Evolutionary conservation across 2,797 vertebrate species (phyloP).

Genomic region (Podargus strigoides): DNA sequence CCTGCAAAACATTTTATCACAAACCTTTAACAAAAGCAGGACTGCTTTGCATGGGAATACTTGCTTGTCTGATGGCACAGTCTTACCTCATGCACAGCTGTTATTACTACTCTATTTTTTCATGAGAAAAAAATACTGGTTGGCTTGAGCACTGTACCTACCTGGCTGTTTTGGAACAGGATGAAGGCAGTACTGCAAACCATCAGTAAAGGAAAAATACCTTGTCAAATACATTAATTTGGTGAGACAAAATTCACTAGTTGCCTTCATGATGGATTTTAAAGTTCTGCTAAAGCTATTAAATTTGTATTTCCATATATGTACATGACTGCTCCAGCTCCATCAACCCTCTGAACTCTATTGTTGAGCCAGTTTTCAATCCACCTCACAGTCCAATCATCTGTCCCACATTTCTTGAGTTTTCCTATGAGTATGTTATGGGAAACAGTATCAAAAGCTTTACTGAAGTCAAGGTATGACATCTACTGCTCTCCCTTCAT

Average conservation of each 20-base stretch:
- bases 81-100: neutral
- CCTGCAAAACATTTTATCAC: neutral
- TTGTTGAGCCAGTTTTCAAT: no score
- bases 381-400: no score
- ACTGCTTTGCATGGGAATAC: neutral
- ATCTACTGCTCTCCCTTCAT: no score
- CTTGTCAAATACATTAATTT: neutral
- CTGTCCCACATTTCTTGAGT: no score
- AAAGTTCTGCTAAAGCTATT: neutral
- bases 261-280: neutral
- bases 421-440: no score
- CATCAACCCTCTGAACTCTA: no score
- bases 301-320: neutral
- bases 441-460: no score
- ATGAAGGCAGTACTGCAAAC: neutral
- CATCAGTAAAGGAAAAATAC: neutral
- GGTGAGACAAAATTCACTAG: neutral
- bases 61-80: neutral
- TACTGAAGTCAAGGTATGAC: no score
- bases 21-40: neutral
- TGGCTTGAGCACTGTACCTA: neutral
- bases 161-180: neutral
- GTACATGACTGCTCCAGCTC: neutral
- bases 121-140: neutral
- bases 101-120: neutral